phyloP scores from a whole-genome alignment of 2,797 vertebrate species.

The Varecia variegata region DNA sequence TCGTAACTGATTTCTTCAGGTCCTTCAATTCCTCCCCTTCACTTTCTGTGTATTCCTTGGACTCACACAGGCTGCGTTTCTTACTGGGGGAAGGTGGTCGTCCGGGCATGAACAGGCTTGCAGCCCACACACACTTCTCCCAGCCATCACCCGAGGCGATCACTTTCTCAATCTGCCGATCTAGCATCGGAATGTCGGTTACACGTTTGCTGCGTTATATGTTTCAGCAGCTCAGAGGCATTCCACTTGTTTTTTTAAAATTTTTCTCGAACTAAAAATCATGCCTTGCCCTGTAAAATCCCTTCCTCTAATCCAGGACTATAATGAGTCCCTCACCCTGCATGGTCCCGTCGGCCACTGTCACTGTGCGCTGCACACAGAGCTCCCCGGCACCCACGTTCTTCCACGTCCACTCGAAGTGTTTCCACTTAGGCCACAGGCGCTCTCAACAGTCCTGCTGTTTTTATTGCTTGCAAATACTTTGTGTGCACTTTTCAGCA shows the following conservation, averaged over 20 bases:
- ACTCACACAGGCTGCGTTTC: not conserved
- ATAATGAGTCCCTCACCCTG: fast-evolving
- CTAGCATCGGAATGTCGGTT: not conserved
- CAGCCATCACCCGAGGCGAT: not conserved
- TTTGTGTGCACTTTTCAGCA: fast-evolving
- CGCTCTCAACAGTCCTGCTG: too few relatives aligned
- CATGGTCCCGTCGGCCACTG: not conserved
- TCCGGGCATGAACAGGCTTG: not conserved
- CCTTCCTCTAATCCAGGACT: not conserved
- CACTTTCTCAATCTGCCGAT: not conserved
- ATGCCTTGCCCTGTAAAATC: not conserved
- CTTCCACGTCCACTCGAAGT: too few relatives aligned
- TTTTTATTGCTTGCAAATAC: too few relatives aligned
- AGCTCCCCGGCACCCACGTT: not conserved
- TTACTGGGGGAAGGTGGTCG: too few relatives aligned
- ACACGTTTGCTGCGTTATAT: not conserved
- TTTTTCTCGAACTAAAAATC: not conserved
- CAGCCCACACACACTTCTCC: not conserved
- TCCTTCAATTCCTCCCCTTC: not conserved
- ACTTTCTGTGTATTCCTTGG: too few relatives aligned
- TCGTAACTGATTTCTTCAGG: fast-evolving
- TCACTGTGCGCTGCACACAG: too few relatives aligned
- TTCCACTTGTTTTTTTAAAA: not conserved
- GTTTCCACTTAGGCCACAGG: too few relatives aligned
- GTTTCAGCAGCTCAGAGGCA: not conserved